These are phyloP conservation scores for Oreochromis spilurus DNA, from an alignment of 2,113 vertebrate genomes.

Conservation along the genomic window DNA sequence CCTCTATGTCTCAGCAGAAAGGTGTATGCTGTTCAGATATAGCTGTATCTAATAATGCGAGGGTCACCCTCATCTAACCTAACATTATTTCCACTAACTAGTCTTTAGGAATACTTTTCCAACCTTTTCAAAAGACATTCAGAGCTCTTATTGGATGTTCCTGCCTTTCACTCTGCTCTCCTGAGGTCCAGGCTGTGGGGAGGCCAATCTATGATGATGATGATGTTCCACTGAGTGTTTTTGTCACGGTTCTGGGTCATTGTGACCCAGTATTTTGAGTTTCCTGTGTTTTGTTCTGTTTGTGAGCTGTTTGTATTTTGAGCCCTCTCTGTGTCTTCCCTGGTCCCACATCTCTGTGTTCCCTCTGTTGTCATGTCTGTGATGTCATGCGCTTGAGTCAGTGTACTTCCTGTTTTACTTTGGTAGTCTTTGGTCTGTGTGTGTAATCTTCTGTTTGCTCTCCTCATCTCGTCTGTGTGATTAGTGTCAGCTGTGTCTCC, in stretches of 20 bases:
- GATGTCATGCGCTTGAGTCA: neutral
- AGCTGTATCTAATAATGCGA: neutral
- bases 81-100: no score
- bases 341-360: neutral
- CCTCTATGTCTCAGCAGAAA: neutral
- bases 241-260: neutral
- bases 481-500: neutral
- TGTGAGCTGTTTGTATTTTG: neutral
- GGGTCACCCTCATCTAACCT: neutral
- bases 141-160: neutral
- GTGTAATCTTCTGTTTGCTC: neutral
- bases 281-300: neutral
- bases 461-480: neutral
- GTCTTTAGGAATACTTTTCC: neutral
- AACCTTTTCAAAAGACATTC: neutral
- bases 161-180: rapidly evolving
- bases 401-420: neutral
- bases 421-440: neutral
- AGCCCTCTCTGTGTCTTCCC: neutral
- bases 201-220: neutral
- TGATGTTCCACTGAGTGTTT: neutral
- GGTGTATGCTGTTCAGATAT: neutral
- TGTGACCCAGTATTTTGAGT: neutral
- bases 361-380: neutral
- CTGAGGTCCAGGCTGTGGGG: neutral